phyloP scores from a whole-genome alignment of 2,888 invertebrate species.

The Pseudoips prasinana region DNA sequence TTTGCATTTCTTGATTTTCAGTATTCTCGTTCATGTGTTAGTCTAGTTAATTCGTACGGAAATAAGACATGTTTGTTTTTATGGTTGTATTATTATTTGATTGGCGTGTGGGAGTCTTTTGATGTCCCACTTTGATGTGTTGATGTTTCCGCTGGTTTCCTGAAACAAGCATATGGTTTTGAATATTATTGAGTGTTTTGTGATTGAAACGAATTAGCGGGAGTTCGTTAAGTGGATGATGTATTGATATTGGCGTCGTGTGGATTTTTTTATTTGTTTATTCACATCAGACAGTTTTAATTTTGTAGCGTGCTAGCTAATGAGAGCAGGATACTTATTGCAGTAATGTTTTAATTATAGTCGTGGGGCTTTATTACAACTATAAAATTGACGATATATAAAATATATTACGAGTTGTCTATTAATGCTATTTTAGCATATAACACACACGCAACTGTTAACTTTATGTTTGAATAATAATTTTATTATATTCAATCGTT shows the following conservation, averaged over 20 bases:
- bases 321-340: too few species aligned
- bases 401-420: too few species aligned
- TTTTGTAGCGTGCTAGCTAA: too few species aligned
- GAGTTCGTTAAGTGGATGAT: constrained; percentile 16
- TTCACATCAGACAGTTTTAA: not conserved
- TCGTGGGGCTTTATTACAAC: too few species aligned
- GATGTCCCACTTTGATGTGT: constrained; percentile 66
- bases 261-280: not conserved
- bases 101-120: constrained; percentile 52
- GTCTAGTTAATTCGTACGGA: constrained; percentile 48
- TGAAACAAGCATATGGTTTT: constrained; percentile 63
- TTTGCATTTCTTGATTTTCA: constrained; percentile 66
- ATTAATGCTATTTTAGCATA: too few species aligned
- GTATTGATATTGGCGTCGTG: constrained; percentile 8
- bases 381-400: too few species aligned
- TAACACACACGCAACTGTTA: too few species aligned
- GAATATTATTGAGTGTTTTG: constrained; percentile 56
- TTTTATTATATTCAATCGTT: too few species aligned
- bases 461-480: too few species aligned
- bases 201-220: constrained; percentile 31
- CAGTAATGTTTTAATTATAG: too few species aligned
- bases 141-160: constrained; percentile 55
- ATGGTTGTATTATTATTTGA: constrained; percentile 72
- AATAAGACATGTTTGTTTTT: constrained; percentile 76
- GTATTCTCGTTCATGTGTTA: constrained; percentile 65